Base-by-base conservation (phyloP, 2,113 vertebrate species). In the Dipodomys spectabilis region DNA sequence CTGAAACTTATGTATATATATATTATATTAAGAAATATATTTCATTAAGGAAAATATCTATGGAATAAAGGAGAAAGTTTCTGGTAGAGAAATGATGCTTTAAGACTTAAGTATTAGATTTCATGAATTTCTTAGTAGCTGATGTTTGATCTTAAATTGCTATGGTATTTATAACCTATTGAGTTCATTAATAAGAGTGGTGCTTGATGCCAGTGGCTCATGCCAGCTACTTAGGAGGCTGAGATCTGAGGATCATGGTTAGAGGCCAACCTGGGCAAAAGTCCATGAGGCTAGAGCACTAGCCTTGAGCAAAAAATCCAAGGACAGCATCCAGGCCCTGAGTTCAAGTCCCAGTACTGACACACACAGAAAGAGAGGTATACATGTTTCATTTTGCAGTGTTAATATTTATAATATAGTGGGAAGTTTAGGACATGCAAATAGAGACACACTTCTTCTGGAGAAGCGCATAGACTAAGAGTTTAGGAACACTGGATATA, bases 1-100 rank as follows among this genome's bases (percentile, higher is more conserved):
- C 45, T 84, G 88, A 82, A 93, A 15, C 28, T 93, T 85, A 71
- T 12, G 77, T 91, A 86, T 25, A 68, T 88, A 65, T 39, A 81
- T 35, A 78, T 74, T 85, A 86, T 6, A 39, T 82, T 67, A 95
- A 72, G 93, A 93, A 93, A 73, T 39, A 81, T 35, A 78, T 74
- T 71, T 80, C 9, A 39, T 82, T 67, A 95, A 72, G 68, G 74
- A 82, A 82, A 93, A 74, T 5, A 57, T 57, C 2, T 13, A 35
- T 57, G 18, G 49, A 87, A 53, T 67, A 78, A 77, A 87, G 15
- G 73, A 44, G 53, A 68, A 77, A 39, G 45, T 82, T 83, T 94
- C 30, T 90, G 32, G 6, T 16, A 84, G 30, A 82, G 57, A 75
- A 88, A 82, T 20, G 60, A 39, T 80, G 80, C 27, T 80, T 7